Evolutionary conservation across 2,888 invertebrate genomes (phyloP), one percentile per base, ranked within the genome.

Genomic region (Augochlorella aurata): DNA sequence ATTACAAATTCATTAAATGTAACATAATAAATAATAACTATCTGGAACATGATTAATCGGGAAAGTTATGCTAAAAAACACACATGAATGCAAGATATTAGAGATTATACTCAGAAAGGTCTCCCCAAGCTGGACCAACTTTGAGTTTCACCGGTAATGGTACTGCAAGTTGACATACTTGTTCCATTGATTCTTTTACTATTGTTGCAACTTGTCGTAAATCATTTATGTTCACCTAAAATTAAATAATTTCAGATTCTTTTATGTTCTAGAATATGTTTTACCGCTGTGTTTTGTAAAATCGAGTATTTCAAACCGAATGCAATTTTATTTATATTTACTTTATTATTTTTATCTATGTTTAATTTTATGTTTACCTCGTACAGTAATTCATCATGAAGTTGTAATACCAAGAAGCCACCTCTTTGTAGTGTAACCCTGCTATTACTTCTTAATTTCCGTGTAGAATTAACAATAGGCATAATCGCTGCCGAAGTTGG

Each of bases 371-470:
- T 82, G 70, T 88, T 89, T 83, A 95, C 96, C 95, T 99, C 99
- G 92, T 97, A 99, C 47, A 99, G 96, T 2, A 99, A 95, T 94
- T 99, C 99, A 94, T 99, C 99, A 93, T 99, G 99, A 89, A 99
- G 95, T 93, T 99, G 98, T 44, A 99, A 94, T 4, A 99, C 96
- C 18, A 99, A 95, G 82, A 95, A 95, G 0, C 96, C 96, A 88
- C 93, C 93, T 54, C 89, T 87, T n/a, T 90, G 88, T 50, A 85
- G 83, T 18, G 81, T 74, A 69, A 90, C 90, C 49, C 75, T 84
- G 78, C 85, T 89, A 29, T 82, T 89, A 80, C 87, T 90, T 66
- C 91, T 86, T 70, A 92, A 84, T 82, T 89, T 92, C 52, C 90
- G 89, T 65, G 83, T 88, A 61, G 77, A 63, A 73, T 78, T 66